Evolutionary conservation across 2,113 vertebrate species (phyloP).

Genomic region (Notechis scutatus): DNA sequence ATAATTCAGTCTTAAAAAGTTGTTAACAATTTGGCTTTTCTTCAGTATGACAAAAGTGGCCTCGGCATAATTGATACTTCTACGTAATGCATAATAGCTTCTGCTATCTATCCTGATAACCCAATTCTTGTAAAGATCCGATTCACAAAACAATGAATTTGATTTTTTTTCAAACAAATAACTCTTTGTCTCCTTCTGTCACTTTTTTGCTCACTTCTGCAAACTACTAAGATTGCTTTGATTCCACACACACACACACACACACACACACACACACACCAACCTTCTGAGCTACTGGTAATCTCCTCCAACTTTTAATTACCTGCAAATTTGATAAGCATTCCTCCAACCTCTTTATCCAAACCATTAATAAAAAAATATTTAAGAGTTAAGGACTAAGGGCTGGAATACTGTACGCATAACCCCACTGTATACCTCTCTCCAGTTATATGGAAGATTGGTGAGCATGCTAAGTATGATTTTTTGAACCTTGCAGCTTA

Average conservation of each 20-base stretch:
- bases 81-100: not conserved
- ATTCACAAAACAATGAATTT: not conserved
- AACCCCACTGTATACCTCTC: not conserved
- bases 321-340: not conserved
- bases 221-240: not conserved
- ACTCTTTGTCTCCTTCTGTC: not conserved
- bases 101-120: not conserved
- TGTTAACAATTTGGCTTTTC: not conserved
- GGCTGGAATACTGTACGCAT: not conserved
- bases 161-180: not conserved
- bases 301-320: not conserved
- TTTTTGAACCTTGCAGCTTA: not conserved
- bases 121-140: not conserved
- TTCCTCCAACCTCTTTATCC: not conserved
- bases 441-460: not conserved
- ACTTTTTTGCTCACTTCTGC: not conserved
- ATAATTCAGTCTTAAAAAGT: not conserved
- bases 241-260: too few relatives aligned
- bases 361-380: not conserved
- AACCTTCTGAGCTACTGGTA: not conserved
- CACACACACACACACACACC: accelerated
- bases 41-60: not conserved
- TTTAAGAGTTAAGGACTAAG: not conserved
- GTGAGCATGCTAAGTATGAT: not conserved
- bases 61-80: not conserved